Base-by-base conservation (phyloP, 2,888 invertebrate genomes). In the Dasypogon diadema region DNA sequence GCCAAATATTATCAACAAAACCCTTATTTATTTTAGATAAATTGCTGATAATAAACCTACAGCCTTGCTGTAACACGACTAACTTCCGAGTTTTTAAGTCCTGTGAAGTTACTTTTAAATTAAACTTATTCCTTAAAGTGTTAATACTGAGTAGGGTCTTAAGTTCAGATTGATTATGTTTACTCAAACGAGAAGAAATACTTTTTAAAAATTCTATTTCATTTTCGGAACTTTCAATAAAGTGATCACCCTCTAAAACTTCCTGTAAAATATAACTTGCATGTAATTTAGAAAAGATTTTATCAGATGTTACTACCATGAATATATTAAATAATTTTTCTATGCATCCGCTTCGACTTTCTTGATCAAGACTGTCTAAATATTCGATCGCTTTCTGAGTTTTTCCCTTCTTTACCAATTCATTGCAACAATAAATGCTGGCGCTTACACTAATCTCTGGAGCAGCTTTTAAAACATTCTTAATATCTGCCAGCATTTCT, bases 401-500 rank as follows among this genome's bases (percentile, higher is more conserved):
- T 63, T 84, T 82, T 2, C 85, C 85, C 4, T 81, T 81, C 14
- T 83, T 80, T 5, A 83, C 82, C 79, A 86, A 80, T 79, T 85
- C 83, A 77, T 83, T 83, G 60, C 85, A 84, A 70, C 84, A 84
- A 80, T 84, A 84, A 14, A 83, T 84, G 77, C 85, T 83, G 0
- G 85, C 84, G 12, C 80, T 82, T 4, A 78, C 78, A 2, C 82
- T 79, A 5, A 85, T 83, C 75, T 84, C 83, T 0, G 85, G 84
- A 0, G 83, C 83, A 0, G 84, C 83, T 77, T 83, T 84, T 0
- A 83, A 82, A 2, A 86, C 75, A 4, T 81, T 79, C 12, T 80
- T 80, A 34, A 86, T 83, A 77, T 86, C 87, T 0, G 83, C 80
- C 12, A 84, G 74, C 84, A 87, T 84, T 72, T 85, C 85, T 0